A percentile compares a stretch with the other conserved stretches of the same genome.
phyloP scores from a whole-genome alignment of 2,113 vertebrate species.

The Capreolus pygargus region DNA sequence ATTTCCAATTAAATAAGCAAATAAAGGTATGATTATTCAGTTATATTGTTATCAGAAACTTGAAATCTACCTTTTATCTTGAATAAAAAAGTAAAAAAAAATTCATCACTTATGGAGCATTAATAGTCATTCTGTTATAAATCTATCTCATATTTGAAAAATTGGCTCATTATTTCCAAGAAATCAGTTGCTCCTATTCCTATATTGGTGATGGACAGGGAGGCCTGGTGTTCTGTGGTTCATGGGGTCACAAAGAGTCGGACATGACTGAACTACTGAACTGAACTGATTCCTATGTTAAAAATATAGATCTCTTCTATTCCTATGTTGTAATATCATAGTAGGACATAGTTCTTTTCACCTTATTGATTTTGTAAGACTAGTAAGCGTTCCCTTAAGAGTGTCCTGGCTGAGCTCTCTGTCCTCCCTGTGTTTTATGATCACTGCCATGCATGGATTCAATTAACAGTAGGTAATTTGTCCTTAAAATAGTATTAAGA shows the following conservation, averaged over 20 bases:
- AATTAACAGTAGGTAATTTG: constrained; percentile 46
- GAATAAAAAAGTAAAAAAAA: neutral
- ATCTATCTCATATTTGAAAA: neutral
- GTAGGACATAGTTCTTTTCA: neutral
- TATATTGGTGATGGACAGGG: neutral
- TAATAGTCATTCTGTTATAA: neutral
- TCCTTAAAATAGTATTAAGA: constrained; percentile 37
- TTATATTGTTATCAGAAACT: neutral
- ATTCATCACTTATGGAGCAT: neutral
- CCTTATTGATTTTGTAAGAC: constrained; percentile 29
- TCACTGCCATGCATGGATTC: neutral
- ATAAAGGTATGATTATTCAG: neutral
- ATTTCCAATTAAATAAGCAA: neutral
- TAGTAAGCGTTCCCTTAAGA: neutral
- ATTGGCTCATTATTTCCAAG: neutral
- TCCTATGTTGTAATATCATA: neutral
- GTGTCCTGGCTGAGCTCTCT: neutral
- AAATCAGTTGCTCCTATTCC: neutral
- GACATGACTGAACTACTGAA: too few relatives aligned
- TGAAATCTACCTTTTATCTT: neutral
- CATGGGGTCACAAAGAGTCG: too few relatives aligned
- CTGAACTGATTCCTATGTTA: neutral
- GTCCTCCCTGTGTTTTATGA: constrained; percentile 44
- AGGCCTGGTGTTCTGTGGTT: too few relatives aligned
- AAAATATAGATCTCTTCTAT: neutral